These are phyloP conservation scores for Brachionus koreanus DNA, from an alignment of 1,140 invertebrate genomes.

Conservation along the genomic window DNA sequence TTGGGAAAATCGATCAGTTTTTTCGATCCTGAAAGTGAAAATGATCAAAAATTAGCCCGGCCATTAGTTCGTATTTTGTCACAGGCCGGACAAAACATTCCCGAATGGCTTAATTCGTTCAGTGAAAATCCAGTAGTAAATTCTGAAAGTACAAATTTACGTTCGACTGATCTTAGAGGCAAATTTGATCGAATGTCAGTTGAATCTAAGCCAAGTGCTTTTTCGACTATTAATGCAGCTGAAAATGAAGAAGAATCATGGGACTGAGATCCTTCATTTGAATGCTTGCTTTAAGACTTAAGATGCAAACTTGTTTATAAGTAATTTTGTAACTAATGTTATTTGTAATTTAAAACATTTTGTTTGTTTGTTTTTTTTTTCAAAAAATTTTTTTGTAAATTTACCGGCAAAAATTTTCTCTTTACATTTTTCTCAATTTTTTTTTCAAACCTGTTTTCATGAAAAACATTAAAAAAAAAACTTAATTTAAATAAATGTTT, in stretches of 20 bases:
- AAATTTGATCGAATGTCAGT: conserved; percentile 12
- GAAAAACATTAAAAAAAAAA: neutral
- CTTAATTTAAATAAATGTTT: neutral
- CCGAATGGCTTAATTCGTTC: conserved; percentile 9
- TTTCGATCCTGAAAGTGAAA: conserved; percentile 60
- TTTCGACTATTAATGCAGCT: neutral
- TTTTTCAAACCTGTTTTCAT: neutral
- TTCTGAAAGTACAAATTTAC: neutral
- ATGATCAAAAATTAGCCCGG: conserved; percentile 21
- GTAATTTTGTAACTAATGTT: neutral
- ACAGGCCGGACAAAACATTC: conserved; percentile 28
- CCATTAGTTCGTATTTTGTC: neutral
- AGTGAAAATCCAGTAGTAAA: neutral
- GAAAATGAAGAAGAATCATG: conserved; percentile 15
- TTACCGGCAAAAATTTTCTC: neutral
- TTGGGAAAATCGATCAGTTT: conserved; percentile 81
- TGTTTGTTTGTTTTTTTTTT: neutral
- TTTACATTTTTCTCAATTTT: neutral
- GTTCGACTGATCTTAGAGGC: conserved; percentile 5
- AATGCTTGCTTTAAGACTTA: neutral
- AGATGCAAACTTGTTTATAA: neutral
- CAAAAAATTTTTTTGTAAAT: neutral
- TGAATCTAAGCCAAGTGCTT: neutral
- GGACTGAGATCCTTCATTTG: neutral
- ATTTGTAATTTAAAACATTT: neutral